phyloP scores from a whole-genome alignment of 1,140 invertebrate genomes.

The Camponotus pennsylvanicus region DNA sequence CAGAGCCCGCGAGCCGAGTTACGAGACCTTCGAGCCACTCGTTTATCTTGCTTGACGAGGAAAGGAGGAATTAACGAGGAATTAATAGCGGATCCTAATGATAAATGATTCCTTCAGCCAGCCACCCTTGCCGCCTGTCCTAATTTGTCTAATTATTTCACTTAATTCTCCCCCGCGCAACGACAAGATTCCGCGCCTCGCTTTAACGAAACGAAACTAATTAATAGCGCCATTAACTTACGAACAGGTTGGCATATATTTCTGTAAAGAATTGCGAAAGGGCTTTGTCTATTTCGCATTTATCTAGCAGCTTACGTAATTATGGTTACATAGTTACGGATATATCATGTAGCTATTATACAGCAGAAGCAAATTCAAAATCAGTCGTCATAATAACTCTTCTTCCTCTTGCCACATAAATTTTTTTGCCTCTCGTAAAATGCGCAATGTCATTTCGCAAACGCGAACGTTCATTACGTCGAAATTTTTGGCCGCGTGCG shows the following conservation, averaged over 20 bases:
- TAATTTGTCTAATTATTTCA: constrained; percentile 87
- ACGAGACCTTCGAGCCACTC: constrained; percentile 81
- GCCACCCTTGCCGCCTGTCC: constrained; percentile 80
- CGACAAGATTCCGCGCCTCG: constrained; percentile 82
- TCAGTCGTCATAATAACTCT: neutral
- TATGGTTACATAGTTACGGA: neutral
- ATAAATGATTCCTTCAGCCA: constrained; percentile 83
- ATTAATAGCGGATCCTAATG: constrained; percentile 86
- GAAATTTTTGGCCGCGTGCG: constrained; percentile 18
- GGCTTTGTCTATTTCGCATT: constrained; percentile 7
- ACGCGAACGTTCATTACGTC: neutral
- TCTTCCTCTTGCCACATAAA: neutral
- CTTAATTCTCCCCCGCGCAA: constrained; percentile 83
- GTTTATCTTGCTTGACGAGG: constrained; percentile 87
- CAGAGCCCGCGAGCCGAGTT: constrained; percentile 66
- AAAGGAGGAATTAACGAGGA: constrained; percentile 87
- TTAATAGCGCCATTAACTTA: constrained; percentile 84
- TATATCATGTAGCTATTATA: neutral
- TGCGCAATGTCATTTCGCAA: neutral
- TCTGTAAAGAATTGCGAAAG: constrained; percentile 34
- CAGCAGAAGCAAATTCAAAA: neutral
- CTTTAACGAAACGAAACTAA: constrained; percentile 85
- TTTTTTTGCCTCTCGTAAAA: neutral
- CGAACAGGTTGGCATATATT: constrained; percentile 65
- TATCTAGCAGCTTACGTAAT: constrained; percentile 1